Base-by-base conservation (phyloP, 1,140 invertebrate species). In the Fragariocoptes setiger region DNA sequence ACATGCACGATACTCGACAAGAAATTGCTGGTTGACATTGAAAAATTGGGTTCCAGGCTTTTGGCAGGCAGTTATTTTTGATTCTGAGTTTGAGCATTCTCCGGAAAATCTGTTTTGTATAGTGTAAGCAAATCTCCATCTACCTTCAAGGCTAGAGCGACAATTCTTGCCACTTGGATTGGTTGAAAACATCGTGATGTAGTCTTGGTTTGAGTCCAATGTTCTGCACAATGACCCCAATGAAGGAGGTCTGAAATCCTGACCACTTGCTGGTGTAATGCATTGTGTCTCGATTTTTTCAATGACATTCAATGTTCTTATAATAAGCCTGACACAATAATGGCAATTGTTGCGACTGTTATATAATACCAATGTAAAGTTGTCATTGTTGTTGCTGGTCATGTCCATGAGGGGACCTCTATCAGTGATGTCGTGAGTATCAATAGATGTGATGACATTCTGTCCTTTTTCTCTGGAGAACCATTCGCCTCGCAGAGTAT, bases 1-100 rank as follows among this genome's bases (percentile, higher is more conserved):
- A 57, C 86, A 95, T 53, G 72, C 70, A 44, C 74, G 73, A 54
- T 88, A 95, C 4, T 76, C 83, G 42, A 94, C 83, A 50, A 80
- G 78, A 50, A 94, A 94, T 52, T 90, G 85, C 55, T 92, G 78
- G 62, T 94, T 95, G 20, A 82, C 78, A 47, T 90, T 88, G 35
- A 86, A 69, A 57, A 86, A 88, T 55, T 88, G 76, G 13, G 80
- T 83, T 43, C 85, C 86, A 22, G 85, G 77, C 13, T 74, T 77
- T 61, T 94, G 86, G 60, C 86, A 95, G 0, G 85, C 88, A 50
- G 68, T 69, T 46, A 95, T 83, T 49, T 74, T 69, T 3, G 76
- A 78, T 56, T 85, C 76, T 1, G 71, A 72, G 56, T 80, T 61
- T 49, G 69, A 67, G 53, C 80, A 88, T 56, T 85, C 79, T 20